These are phyloP conservation scores for Oreochromis niloticus DNA, from an alignment of 2,113 vertebrate species.

Conservation along the genomic window DNA sequence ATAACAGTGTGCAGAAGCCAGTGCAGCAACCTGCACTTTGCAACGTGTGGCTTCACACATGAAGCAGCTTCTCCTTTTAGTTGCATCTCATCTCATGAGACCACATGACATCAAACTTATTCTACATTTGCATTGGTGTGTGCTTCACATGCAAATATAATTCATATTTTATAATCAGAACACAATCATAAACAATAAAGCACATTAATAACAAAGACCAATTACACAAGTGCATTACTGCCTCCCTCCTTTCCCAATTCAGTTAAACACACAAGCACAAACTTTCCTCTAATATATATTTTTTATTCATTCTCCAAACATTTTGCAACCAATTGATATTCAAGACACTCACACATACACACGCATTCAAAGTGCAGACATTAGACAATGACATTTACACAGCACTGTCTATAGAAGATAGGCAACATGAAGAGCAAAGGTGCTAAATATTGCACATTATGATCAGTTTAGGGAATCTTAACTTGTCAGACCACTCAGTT, in stretches of 20 bases:
- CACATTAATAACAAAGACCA: accelerated
- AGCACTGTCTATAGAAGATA: conserved; percentile 42
- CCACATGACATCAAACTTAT: not conserved
- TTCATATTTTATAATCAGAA: not conserved
- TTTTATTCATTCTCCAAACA: conserved; percentile 44
- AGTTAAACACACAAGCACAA: not conserved
- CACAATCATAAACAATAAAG: not conserved
- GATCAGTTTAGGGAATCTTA: conserved; percentile 34
- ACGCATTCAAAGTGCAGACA: conserved; percentile 51
- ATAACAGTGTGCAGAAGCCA: not conserved
- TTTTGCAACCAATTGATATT: conserved; percentile 20
- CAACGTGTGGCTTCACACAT: not conserved
- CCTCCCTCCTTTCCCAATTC: not conserved
- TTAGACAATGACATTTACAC: conserved; percentile 42
- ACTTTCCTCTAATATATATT: not conserved
- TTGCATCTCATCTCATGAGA: not conserved
- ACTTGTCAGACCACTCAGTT: conserved; percentile 22
- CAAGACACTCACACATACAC: not conserved
- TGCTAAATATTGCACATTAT: conserved; percentile 59
- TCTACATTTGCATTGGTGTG: not conserved
- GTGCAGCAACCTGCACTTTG: not conserved
- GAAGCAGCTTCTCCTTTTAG: not conserved
- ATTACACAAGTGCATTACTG: not conserved
- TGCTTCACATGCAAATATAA: not conserved
- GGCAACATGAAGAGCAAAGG: conserved; percentile 53